phyloP scores from a whole-genome alignment of 2,797 vertebrate genomes.

The Cuniculus paca region DNA sequence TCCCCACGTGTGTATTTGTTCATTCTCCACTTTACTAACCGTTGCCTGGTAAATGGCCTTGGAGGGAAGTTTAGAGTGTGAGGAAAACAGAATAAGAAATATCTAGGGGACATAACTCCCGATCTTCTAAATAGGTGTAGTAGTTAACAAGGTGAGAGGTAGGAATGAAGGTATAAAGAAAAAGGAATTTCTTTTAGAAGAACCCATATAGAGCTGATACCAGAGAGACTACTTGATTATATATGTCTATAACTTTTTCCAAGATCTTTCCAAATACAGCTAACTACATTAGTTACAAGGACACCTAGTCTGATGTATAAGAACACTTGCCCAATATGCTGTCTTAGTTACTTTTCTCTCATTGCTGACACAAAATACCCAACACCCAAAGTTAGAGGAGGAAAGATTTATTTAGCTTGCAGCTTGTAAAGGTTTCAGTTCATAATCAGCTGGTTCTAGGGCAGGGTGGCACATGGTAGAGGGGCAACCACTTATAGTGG shows the following conservation, averaged over 20 bases:
- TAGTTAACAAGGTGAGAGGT: background rate
- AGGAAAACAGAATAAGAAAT: background rate
- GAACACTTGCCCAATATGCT: background rate
- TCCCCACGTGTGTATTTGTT: background rate
- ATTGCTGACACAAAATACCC: background rate
- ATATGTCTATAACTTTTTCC: background rate
- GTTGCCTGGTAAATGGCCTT: background rate
- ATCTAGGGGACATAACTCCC: background rate
- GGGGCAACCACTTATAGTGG: background rate
- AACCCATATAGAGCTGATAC: background rate
- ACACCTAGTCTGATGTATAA: background rate
- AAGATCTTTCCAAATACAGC: background rate
- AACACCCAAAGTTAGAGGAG: background rate
- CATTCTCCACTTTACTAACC: background rate
- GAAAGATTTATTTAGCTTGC: background rate
- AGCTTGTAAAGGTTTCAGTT: background rate
- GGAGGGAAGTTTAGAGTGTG: background rate
- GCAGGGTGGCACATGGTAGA: background rate
- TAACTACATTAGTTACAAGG: background rate
- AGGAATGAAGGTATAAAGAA: background rate
- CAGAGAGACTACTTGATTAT: background rate
- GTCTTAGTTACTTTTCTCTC: background rate
- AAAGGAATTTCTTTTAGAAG: background rate
- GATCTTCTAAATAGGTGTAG: background rate
- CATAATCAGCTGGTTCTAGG: background rate